Evolutionary conservation across 2,797 vertebrate genomes (phyloP), one percentile per base, ranked within the genome.

Genomic region (Syncerus caffer): DNA sequence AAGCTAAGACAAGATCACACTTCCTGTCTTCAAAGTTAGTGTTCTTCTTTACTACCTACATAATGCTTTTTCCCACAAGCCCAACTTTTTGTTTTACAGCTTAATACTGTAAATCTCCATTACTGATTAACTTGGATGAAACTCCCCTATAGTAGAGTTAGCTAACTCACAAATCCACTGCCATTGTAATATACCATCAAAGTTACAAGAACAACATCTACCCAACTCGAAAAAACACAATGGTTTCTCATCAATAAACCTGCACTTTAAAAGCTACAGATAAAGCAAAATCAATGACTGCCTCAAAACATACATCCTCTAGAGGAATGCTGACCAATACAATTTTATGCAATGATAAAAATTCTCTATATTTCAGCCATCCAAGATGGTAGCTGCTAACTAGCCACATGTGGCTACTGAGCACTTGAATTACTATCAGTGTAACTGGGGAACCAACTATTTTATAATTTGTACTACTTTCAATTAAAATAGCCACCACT

Each of bases 71-170:
- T 62, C 47, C 38, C 79, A 85, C 53, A 93, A 92, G 85, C 57
- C 53, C 19, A 85, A 84, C 17, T 74, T 93, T 51, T 88, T n/a
- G 79, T 62, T 76, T 86, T 87, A 92, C 2, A 87, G 42, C 62
- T 19, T 57, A 93, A 74, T 64, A 90, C 27, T 88, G 80, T 51
- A 58, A 91, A 85, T 80, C 55, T 74, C 8, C 82, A 78, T 93
- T 64, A 88, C 67, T 94, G 38, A 93, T 88, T 92, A 76, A 95
- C 25, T 45, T 90, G 51, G 87, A 87, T 53, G 31, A 83, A 96
- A 51, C 9, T 50, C 27, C 85, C 53, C 31, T 45, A 95, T 2
- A 67, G 74, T 62, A 25, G 64, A 82, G 42, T 88, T 87, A 90
- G 31, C 25, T 55, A 88, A 25, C 27, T 10, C 31, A 7, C 45